These are phyloP conservation scores for Venusia cambrica DNA, from an alignment of 2,888 invertebrate species.

Conservation along the genomic window DNA sequence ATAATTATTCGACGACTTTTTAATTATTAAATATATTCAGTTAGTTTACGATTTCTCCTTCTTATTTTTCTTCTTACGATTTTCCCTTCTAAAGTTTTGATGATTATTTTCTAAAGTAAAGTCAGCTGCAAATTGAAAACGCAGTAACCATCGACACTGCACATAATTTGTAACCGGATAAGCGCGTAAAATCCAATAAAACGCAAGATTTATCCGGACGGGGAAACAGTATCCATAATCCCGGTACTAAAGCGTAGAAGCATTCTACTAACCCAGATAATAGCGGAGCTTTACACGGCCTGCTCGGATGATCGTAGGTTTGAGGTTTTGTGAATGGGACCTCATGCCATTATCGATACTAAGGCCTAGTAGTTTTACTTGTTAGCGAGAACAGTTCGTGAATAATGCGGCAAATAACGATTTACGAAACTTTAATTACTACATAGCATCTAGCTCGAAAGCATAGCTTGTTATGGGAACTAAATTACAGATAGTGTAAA, in stretches of 20 bases:
- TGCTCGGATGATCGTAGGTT: slow-evolving; percentile 27
- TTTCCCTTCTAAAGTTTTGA: no score
- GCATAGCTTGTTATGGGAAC: no score
- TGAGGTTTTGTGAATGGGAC: slow-evolving; percentile 29
- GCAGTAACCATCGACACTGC: slow-evolving; percentile 18
- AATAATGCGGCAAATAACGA: no score
- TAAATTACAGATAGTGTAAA: no score
- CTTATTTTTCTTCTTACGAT: no score
- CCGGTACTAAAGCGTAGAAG: slow-evolving; percentile 42
- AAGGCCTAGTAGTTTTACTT: slow-evolving; percentile 11
- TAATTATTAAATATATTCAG: no score
- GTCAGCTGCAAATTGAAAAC: slow-evolving; percentile 14
- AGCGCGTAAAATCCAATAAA: slow-evolving; percentile 44
- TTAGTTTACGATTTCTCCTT: no score
- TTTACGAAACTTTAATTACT: no score
- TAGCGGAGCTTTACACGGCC: slow-evolving; percentile 29
- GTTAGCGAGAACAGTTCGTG: slow-evolving; percentile 7
- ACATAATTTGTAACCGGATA: slow-evolving; percentile 39
- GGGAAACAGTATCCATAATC: slow-evolving; percentile 43
- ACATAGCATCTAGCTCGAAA: no score
- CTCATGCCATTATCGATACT: slow-evolving; percentile 18
- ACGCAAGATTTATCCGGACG: slow-evolving; percentile 42
- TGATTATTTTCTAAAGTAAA: no score
- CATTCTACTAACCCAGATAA: slow-evolving; percentile 34
- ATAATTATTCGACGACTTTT: no score